Evolutionary conservation across 2,888 invertebrate genomes (phyloP).

Genomic region (Clunio marinus): DNA sequence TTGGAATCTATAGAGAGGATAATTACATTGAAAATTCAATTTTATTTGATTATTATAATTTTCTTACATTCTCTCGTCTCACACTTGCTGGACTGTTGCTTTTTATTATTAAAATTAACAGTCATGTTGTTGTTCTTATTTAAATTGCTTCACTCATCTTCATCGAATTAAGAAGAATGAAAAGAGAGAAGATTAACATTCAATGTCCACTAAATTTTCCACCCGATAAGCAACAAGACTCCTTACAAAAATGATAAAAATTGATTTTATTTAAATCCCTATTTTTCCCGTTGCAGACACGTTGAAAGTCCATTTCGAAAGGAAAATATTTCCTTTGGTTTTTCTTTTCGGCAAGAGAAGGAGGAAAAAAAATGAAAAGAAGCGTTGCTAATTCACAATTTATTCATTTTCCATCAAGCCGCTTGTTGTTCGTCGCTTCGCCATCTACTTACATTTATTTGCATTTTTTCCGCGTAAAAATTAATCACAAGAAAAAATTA

Average conservation of each 20-base stretch:
- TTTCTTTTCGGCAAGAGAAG: background rate
- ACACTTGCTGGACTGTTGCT: background rate
- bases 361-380: background rate
- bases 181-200: background rate
- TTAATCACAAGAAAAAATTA: constrained; percentile 37
- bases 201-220: constrained; percentile 30
- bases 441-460: constrained; percentile 16
- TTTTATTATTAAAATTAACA: constrained; percentile 28
- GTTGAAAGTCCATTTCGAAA: background rate
- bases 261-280: constrained; percentile 35
- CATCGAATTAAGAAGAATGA: too few relatives aligned
- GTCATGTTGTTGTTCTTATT: too few relatives aligned
- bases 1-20: constrained; percentile 16
- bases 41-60: constrained; percentile 33
- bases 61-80: background rate
- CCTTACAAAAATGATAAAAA: constrained; percentile 31
- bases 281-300: background rate
- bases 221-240: constrained; percentile 22
- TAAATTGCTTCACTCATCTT: too few relatives aligned
- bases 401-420: constrained; percentile 35
- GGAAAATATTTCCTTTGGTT: background rate
- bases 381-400: constrained; percentile 19
- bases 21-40: constrained; percentile 36
- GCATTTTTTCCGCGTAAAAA: constrained; percentile 33
- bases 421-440: background rate